A percentile compares a stretch with the other conserved stretches of the same genome.
These are phyloP conservation scores for Junco hyemalis DNA, from an alignment of 2,113 vertebrate species.

Conservation along the genomic window DNA sequence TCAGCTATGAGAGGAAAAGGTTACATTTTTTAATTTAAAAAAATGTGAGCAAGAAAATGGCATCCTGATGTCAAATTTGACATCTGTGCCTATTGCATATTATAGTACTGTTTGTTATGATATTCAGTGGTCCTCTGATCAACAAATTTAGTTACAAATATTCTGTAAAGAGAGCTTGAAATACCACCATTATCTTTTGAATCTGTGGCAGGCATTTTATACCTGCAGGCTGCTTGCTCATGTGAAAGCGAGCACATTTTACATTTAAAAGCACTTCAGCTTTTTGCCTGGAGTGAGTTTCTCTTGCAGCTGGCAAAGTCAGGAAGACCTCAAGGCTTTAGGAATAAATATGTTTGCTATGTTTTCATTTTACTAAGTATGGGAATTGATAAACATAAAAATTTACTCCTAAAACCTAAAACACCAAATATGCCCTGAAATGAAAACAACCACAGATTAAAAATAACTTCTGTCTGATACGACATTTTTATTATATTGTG, in stretches of 20 bases:
- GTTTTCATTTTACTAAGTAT: slow-evolving; percentile 6
- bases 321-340: slow-evolving; percentile 55
- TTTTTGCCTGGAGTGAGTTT: slow-evolving; percentile 65
- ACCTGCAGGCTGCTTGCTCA: slow-evolving; percentile 60
- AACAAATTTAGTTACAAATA: slow-evolving; percentile 21
- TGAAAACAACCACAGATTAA: neutral
- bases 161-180: slow-evolving; percentile 30
- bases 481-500: neutral
- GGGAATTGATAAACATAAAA: neutral
- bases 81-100: neutral
- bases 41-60: neutral
- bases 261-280: slow-evolving; percentile 67
- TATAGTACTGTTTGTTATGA: neutral
- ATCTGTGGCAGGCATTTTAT: slow-evolving; percentile 5
- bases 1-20: neutral
- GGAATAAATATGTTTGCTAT: slow-evolving; percentile 30
- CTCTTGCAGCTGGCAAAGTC: slow-evolving; percentile 58
- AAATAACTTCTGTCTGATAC: neutral
- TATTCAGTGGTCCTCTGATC: neutral
- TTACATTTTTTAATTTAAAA: neutral
- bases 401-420: neutral
- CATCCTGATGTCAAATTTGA: neutral
- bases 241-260: slow-evolving; percentile 66
- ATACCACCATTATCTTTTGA: slow-evolving; percentile 29
- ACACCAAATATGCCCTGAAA: neutral